Conservation (phyloP, 2,797 vertebrate genomes). For the Sebastes trivittatus region DNA sequence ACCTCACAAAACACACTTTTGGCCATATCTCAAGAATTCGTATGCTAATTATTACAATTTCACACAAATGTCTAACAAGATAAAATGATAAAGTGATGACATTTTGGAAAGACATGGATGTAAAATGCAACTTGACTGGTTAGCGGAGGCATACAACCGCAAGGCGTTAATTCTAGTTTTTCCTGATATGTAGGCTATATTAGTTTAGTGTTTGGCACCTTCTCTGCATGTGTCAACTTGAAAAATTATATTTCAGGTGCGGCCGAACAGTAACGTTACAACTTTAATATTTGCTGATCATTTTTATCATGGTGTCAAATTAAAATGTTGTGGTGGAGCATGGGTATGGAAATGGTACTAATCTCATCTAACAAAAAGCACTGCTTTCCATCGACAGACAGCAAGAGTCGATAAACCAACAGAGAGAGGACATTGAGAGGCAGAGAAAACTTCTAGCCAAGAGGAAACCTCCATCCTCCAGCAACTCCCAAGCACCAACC, state of each 20-base stretch:
- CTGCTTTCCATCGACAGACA: conserved; percentile 82
- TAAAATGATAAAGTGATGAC: neutral
- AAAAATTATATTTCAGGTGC: neutral
- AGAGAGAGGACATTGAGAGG: conserved; percentile 98
- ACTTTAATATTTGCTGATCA: neutral
- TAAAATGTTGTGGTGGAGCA: neutral
- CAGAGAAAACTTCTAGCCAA: conserved; percentile 98
- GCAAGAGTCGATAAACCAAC: conserved; percentile 98
- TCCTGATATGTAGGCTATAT: neutral
- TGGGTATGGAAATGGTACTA: neutral
- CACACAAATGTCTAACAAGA: neutral
- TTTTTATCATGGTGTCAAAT: neutral
- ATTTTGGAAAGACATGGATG: neutral
- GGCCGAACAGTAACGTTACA: neutral
- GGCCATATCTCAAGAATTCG: too few relatives aligned
- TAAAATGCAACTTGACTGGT: neutral
- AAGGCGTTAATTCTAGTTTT: neutral
- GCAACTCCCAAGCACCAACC: conserved; percentile 93
- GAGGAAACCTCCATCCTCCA: conserved; percentile 94
- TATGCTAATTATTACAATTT: too few relatives aligned
- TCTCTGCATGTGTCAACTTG: neutral
- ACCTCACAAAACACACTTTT: too few relatives aligned
- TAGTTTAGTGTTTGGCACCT: neutral
- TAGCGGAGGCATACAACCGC: neutral
- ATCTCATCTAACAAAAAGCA: neutral